Base-by-base conservation (phyloP, 1,140 invertebrate genomes). In the Pemphigus obesinymphae region DNA sequence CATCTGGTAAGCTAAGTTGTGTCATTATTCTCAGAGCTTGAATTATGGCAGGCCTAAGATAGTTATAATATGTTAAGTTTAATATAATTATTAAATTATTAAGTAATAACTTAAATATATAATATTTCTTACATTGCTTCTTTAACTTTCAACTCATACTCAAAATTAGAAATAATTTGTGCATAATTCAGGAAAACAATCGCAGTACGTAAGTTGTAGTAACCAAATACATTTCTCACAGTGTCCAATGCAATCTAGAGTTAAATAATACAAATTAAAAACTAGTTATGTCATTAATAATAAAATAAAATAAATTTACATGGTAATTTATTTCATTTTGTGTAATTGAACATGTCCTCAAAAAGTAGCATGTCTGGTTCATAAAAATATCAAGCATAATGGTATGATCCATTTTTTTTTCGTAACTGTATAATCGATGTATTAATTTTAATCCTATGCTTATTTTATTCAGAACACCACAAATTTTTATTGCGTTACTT, bases 131-230 rank as follows among this genome's bases (percentile, higher is more conserved):
- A 91, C 89, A 90, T 90, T 26, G 95, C 95, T 87, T 91, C 89
- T 83, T 90, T 89, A 87, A 97, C 97, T 92, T 90, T 6, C 96
- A 95, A 17, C 93, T 92, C 85, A 91, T 96, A 86, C 88, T 97
- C 95, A 68, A 93, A 90, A 11, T 97, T 95, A 86, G 97, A 97
- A n/a, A 94, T 91, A 40, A 95, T 94, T 88, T 97, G 97, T 0
- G 95, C 95, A 13, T 97, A 88, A 88, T 97, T 95, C 88, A 97
- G 95, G 87, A 95, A 92, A 40, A 93, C 93, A 40, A 93, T 90
- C 2, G 95, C 96, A 78, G 97, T 92, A 86, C 93, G 92, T 81
- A 97, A 90, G 88, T 96, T 97, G 85, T 91, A 90, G 84, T 91
- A 91, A 17, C 94, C 93, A 89, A 96, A 97, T 85, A 96, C 91